Conservation (phyloP, 2,113 vertebrate species). For the Protobothrops flavoviridis region DNA sequence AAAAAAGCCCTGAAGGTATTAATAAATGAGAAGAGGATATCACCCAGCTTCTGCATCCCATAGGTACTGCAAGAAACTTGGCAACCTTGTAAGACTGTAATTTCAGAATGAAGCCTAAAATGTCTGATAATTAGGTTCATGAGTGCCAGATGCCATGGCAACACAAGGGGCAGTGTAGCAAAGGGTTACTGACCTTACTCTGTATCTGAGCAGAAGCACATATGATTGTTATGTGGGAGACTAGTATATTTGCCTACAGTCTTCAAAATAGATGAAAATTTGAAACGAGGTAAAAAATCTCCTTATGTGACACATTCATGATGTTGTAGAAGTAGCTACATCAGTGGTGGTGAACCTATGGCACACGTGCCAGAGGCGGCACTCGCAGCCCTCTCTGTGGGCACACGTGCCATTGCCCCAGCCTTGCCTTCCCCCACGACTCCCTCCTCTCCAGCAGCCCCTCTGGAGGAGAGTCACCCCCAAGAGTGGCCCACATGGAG, state of each 20-base stretch:
- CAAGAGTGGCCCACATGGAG: no score
- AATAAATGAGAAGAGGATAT: background rate
- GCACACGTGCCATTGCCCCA: no score
- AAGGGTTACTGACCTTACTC: background rate
- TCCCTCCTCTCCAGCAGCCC: no score
- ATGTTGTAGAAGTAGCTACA: background rate
- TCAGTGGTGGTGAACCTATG: background rate
- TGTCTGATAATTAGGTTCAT: background rate
- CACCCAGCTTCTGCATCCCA: background rate
- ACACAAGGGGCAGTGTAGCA: background rate
- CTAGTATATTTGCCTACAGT: background rate
- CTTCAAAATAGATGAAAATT: background rate
- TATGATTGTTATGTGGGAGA: background rate
- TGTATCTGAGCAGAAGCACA: background rate
- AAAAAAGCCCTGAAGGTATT: background rate
- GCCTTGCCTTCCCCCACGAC: no score
- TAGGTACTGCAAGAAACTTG: background rate
- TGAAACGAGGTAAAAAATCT: background rate
- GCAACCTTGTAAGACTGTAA: background rate
- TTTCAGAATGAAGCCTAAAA: background rate
- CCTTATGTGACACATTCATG: background rate
- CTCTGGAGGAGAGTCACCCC: no score
- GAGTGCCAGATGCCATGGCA: background rate
- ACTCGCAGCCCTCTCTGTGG: no score
- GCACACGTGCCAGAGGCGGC: no score